These are phyloP conservation scores for Hirudinaria manillensis DNA, from an alignment of 2,888 invertebrate species.

Conservation along the genomic window DNA sequence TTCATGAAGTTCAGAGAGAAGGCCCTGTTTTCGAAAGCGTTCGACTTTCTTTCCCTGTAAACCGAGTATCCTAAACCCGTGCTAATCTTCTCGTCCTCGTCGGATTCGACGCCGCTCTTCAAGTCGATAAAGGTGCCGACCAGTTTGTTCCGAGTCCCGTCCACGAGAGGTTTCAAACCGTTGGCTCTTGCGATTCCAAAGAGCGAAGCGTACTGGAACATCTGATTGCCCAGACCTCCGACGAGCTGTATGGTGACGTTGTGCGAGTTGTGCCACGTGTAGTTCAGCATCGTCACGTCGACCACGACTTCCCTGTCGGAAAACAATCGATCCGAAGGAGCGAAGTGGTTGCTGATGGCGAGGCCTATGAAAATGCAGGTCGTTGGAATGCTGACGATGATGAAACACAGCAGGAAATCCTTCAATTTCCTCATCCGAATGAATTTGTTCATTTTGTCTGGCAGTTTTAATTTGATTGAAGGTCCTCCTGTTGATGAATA, in stretches of 20 bases:
- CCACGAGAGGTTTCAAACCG: constrained; percentile 36
- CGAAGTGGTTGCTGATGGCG: constrained; percentile 35
- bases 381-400: constrained; percentile 37
- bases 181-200: constrained; percentile 39
- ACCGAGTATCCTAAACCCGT: constrained; percentile 30
- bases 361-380: constrained; percentile 37
- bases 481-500: no score
- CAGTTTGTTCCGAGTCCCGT: background rate
- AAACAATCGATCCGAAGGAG: constrained; percentile 10
- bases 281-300: constrained; percentile 36
- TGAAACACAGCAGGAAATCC: constrained; percentile 19
- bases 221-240: constrained; percentile 40
- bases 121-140: background rate
- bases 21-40: constrained; percentile 36
- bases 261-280: constrained; percentile 37
- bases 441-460: background rate
- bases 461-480: no score
- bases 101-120: background rate
- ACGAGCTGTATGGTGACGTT: constrained; percentile 35
- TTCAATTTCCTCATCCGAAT: background rate
- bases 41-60: constrained; percentile 34
- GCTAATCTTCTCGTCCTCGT: constrained; percentile 2
- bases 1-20: constrained; percentile 38
- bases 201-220: constrained; percentile 40
- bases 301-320: constrained; percentile 35